A percentile compares a stretch with the other conserved stretches of the same genome.
These are phyloP conservation scores for Cyrtonyx montezumae DNA, from an alignment of 2,113 vertebrate genomes.

Conservation along the genomic window DNA sequence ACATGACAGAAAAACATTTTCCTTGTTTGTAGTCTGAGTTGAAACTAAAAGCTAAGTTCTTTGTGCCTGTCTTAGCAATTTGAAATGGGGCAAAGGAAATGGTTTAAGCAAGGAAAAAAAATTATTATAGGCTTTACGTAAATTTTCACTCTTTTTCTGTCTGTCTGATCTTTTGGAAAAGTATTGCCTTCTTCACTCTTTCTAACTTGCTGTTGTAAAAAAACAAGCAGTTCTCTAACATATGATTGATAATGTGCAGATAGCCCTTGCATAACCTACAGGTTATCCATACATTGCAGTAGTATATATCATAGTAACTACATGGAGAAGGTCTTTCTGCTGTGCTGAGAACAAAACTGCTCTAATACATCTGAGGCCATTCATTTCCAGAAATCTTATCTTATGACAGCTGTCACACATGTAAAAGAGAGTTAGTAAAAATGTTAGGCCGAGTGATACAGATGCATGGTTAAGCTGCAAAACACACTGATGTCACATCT, in stretches of 20 bases:
- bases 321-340: background rate
- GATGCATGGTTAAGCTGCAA: background rate
- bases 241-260: rapidly evolving
- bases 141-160: background rate
- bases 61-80: background rate
- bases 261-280: background rate
- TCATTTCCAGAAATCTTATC: background rate
- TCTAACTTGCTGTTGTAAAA: background rate
- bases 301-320: background rate
- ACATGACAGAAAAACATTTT: background rate
- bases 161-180: background rate
- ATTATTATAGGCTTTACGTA: background rate
- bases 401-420: background rate
- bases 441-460: background rate
- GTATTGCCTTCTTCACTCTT: background rate
- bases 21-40: background rate
- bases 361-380: background rate
- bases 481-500: background rate
- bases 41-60: background rate
- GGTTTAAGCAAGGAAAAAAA: background rate
- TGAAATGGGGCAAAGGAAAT: background rate
- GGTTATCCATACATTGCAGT: too few species aligned
- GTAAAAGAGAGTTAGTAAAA: background rate
- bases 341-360: background rate
- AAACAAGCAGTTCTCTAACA: background rate